Evolutionary conservation across 2,797 vertebrate genomes (phyloP), one percentile per base, ranked within the genome.

Genomic region (Neosilurus hyrtlii): DNA sequence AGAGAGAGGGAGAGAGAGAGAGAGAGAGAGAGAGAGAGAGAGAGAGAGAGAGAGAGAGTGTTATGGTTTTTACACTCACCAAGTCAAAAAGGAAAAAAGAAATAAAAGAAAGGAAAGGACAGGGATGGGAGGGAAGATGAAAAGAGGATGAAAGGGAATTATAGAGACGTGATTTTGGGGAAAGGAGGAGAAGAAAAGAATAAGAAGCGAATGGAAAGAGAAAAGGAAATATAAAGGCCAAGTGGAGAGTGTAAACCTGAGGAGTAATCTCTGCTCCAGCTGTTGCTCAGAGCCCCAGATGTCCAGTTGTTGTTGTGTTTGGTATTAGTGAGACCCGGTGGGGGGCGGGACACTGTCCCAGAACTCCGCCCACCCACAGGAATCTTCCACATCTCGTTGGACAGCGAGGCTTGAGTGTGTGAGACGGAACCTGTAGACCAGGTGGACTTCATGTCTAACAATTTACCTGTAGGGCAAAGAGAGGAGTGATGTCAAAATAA

Each of bases 361-460:
- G 94, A 94, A 93, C 94, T 96, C 92, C 95, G 94, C 89, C 95
- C 94, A 63, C 84, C 86, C 62, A 87, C 85, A 54, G 88, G 83
- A 82, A 95, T 95, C 91, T 96, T 96, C 95, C 95, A 96, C 82
- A 96, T 92, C 82, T 96, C 95, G 0, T 95, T 95, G 81, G 95
- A 95, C 72, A 96, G 89, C 70, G 95, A 94, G 88, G 94, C 93
- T 92, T 95, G 95, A 0, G 93, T 93, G 93, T 96, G 95, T 88
- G 95, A 93, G 89, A 94, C 92, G 0, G 95, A 93, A 86, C 94
- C 93, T 35, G 95, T 93, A 71, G 95, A 95, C 95, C 95, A 96
- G 0, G 94, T 95, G 61, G 95, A 95, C 83, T 84, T 84, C 83
- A 84, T 75, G 65, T 84, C 83, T 11, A 84, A 14, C n/a, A 84